Percentiles rank a stretch among this genome's conserved stretches.
Conservation (phyloP, 2,797 vertebrate genomes). For the Hydrophis major region DNA sequence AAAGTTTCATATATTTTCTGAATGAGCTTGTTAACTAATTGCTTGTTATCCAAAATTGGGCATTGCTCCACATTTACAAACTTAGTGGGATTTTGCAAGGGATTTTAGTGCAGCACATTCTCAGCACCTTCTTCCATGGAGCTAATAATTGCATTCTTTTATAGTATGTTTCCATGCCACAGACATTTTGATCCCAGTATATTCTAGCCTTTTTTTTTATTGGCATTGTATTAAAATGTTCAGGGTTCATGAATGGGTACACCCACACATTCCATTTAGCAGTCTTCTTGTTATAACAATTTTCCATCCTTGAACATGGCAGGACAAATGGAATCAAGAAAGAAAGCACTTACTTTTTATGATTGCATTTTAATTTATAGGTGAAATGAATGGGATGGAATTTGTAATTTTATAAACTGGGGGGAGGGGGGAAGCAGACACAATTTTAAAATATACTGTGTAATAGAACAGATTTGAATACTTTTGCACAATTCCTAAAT, state of each 20-base stretch:
- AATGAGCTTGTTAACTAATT: conserved; percentile 1
- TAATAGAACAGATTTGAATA: neutral
- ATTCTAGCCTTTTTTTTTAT: neutral
- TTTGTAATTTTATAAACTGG: neutral
- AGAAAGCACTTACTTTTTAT: neutral
- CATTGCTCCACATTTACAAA: neutral
- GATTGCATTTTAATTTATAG: neutral
- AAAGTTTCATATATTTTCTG: neutral
- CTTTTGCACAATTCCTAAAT: neutral
- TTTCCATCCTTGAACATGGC: neutral
- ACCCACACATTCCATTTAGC: neutral
- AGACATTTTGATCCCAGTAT: neutral
- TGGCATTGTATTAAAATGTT: neutral
- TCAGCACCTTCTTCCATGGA: neutral
- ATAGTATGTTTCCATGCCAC: neutral
- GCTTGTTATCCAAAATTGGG: neutral
- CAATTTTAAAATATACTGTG: neutral
- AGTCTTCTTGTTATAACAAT: neutral
- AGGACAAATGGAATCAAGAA: neutral
- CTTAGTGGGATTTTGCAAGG: neutral
- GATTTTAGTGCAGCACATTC: neutral
- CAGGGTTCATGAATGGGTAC: neutral
- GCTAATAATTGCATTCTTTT: neutral
- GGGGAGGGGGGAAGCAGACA: neutral
- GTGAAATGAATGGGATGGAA: neutral